Conservation (phyloP, 2,113 vertebrate species). For the Nycticebus coucang region DNA sequence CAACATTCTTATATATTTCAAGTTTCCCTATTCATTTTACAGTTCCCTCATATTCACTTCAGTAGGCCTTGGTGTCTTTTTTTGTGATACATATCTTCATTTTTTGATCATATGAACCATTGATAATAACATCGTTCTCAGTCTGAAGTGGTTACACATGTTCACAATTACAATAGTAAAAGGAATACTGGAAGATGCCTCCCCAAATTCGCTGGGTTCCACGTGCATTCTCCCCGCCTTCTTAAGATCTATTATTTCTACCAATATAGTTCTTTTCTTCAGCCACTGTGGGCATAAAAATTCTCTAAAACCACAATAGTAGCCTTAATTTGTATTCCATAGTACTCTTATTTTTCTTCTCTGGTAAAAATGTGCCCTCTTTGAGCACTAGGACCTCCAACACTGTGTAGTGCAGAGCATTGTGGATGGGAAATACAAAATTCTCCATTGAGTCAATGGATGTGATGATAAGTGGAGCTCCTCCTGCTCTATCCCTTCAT, state of each 20-base stretch:
- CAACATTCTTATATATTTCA: not conserved
- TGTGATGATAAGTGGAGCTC: not conserved
- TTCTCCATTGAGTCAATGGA: not conserved
- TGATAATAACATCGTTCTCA: not conserved
- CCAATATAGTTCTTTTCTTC: not conserved
- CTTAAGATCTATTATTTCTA: not conserved
- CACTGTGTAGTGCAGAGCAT: not conserved
- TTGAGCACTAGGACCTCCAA: not conserved
- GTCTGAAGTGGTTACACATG: not conserved
- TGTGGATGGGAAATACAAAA: not conserved
- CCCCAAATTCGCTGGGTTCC: not conserved
- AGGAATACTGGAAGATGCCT: not conserved
- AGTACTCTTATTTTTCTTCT: not conserved
- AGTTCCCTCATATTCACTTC: not conserved
- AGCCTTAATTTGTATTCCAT: not conserved
- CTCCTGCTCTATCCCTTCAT: not conserved
- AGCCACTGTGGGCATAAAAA: not conserved
- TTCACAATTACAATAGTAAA: not conserved
- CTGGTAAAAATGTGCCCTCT: not conserved
- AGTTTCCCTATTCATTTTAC: not conserved
- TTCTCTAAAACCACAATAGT: not conserved
- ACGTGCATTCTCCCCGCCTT: too few species aligned
- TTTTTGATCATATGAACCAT: not conserved
- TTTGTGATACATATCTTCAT: not conserved
- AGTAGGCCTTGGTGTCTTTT: not conserved